Base-by-base conservation (phyloP, 2,113 vertebrate species). In the Pedetes capensis region DNA sequence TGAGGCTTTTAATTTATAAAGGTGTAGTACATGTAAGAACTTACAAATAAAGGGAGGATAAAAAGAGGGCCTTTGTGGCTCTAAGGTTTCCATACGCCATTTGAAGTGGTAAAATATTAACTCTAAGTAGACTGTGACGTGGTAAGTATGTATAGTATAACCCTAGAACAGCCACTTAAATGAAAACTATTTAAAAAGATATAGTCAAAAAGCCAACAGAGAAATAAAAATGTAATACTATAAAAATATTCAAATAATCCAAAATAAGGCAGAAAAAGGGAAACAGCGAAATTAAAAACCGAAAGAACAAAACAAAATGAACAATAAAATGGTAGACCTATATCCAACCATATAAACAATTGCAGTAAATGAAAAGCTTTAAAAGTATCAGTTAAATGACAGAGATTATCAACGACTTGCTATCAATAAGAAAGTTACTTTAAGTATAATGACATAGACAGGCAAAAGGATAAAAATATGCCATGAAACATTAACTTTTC, bases 21-120 rank as follows among this genome's bases (percentile, higher is more conserved):
- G 5, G 29, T 37, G 7, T 51, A n/a, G n/a, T 29, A 14, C 1
- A 32, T 44, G 20, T 27, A 89, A 64, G 0, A 44, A n/a, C 14
- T n/a, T 61, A 12, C 47, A 72, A 29, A 69, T n/a, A 71, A n/a
- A 39, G 14, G n/a, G 22, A 57, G 51, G 32, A 74, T 17, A 37
- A 7, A 10, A 44, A 59, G n/a, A 47, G 6, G 13, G 17, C 37
- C n/a, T 57, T 3, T 11, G 14, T 42, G 66, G 17, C 4, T 76
- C 22, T 32, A 64, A 47, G 12, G 6, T 32, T 82, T 82, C 51
- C 57, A 22, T 44, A 81, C 59, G 82, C 86, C 61, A 66, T 63
- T 83, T 76, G 18, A 49, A 64, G 47, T 47, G n/a, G 42, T 86
- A 57, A 86, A 93, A 57, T 51, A 79, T 47, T 88, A 93, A 92